Conservation (phyloP, 2,888 invertebrate genomes). For the Athalia circularis region DNA sequence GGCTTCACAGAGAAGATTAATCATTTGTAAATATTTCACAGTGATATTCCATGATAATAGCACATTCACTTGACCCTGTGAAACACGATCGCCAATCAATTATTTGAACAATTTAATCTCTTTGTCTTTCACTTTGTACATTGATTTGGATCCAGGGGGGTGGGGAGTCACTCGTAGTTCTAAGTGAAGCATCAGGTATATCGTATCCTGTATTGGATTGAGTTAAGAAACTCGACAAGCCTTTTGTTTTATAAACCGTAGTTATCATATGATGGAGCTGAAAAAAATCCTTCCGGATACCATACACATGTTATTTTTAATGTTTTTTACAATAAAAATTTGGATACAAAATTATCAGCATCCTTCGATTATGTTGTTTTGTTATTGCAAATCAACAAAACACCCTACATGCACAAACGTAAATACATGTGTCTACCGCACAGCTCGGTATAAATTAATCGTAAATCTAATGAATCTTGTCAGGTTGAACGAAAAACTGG, state of each 20-base stretch:
- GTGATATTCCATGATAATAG: background rate
- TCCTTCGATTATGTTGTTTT: too few species aligned
- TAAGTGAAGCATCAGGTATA: background rate
- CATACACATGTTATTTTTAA: background rate
- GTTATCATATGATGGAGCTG: background rate
- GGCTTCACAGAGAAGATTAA: slow-evolving; percentile 18
- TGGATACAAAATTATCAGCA: slow-evolving; percentile 47
- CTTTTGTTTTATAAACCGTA: slow-evolving; percentile 12
- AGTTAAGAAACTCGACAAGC: slow-evolving; percentile 2
- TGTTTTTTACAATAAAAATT: slow-evolving; percentile 53
- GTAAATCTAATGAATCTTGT: too few species aligned
- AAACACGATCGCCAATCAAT: background rate
- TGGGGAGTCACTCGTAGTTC: background rate
- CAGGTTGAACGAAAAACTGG: too few species aligned
- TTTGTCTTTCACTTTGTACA: too few species aligned
- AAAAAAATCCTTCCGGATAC: background rate
- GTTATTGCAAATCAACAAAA: too few species aligned
- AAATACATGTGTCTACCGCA: too few species aligned
- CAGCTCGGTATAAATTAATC: too few species aligned
- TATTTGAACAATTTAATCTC: too few species aligned
- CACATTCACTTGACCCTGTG: background rate
- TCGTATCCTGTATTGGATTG: slow-evolving; percentile 37
- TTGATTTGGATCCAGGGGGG: too few species aligned
- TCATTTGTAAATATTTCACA: slow-evolving; percentile 39
- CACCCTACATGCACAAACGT: too few species aligned